These are phyloP conservation scores for Phylloscopus collybita DNA, from an alignment of 2,797 vertebrate species.

Conservation along the genomic window DNA sequence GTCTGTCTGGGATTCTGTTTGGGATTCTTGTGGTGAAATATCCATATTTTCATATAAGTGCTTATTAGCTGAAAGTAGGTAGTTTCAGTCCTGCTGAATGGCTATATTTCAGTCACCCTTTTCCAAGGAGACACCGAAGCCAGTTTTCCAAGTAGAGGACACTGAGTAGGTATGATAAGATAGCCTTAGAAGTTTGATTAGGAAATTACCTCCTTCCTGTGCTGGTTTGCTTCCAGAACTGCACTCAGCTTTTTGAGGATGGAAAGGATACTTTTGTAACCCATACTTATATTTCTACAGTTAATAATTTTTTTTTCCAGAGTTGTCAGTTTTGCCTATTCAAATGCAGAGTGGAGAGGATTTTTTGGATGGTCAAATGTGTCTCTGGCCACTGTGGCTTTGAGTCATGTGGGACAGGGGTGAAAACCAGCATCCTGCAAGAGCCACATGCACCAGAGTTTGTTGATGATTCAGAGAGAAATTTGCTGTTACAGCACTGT, in stretches of 20 bases:
- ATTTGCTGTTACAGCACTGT: not conserved
- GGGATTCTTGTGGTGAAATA: not conserved
- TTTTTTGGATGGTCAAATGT: not conserved
- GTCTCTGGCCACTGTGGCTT: not conserved
- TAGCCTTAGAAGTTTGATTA: not conserved
- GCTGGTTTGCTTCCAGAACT: not conserved
- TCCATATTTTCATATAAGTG: not conserved
- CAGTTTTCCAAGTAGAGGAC: not conserved
- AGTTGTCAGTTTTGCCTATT: not conserved
- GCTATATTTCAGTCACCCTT: not conserved
- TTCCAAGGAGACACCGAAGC: not conserved
- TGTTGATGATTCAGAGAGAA: not conserved
- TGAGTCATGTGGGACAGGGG: not conserved
- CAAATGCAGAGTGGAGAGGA: not conserved
- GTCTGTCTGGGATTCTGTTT: not conserved
- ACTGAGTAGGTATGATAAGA: not conserved
- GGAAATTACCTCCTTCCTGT: slow-evolving; percentile 7
- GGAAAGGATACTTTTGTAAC: not conserved
- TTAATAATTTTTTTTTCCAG: not conserved
- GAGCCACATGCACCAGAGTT: not conserved
- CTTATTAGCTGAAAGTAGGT: not conserved
- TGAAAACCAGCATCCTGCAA: not conserved
- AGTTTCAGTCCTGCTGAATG: not conserved
- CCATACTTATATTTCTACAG: not conserved
- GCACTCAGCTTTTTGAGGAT: not conserved